Evolutionary conservation across 2,888 invertebrate genomes (phyloP), one percentile per base, ranked within the genome.

Genomic region (Coecobrya sp.): DNA sequence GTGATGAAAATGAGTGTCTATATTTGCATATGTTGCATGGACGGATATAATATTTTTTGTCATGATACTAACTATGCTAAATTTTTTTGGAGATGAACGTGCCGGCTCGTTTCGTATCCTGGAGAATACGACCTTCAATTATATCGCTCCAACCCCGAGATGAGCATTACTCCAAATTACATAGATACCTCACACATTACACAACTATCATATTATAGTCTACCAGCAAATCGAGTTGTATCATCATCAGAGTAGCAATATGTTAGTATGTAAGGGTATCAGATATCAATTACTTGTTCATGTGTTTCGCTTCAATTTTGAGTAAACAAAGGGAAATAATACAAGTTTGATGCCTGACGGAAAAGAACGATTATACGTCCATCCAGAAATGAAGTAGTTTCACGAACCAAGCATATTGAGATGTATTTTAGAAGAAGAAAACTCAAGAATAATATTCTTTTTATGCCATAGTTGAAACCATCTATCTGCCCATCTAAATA

Each of bases 301-400:
- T 42, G 7, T 73, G 27, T n/a, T 73, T 73, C 22, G 70, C 70
- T 73, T 73, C 2, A 73, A 42, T 73, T 76, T 49, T 10, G 25
- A 11, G 76, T 49, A 49, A 76, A 76, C 49, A 25, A 49, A 76
- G 2, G 49, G 76, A 25, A 42, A 73, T 73, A 73, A n/a, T 73
- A 73, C 73, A 45, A 5, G n/a, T 27, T 36, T 73, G 68, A 42
- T 73, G 73, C 10, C 73, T 42, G 73, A 45, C 42, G 36, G 76
- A 45, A 76, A 76, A 76, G 22, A 76, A 76, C 76, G 76, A 76
- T 49, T 22, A 76, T 36, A 4, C 27, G 25, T 76, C 49, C 11
- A 76, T 76, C 76, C 19, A 11, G 25, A 11, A 73, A 45, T 22
- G 22, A 42, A 49, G 76, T 22, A 76, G 25, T 76, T 49, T 49